phyloP scores from a whole-genome alignment of 2,888 invertebrate genomes.

The Lymantria monacha region DNA sequence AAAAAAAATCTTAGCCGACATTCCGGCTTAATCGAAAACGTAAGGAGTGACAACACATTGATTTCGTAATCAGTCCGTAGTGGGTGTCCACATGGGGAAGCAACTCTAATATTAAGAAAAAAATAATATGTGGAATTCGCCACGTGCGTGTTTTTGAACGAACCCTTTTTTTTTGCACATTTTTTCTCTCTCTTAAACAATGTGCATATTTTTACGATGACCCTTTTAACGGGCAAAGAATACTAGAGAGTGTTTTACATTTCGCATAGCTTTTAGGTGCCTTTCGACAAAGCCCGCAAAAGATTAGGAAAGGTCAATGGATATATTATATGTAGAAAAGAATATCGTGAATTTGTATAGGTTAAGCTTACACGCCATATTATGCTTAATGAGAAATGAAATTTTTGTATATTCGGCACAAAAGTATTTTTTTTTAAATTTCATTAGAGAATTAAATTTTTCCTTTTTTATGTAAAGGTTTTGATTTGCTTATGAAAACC shows the following conservation, averaged over 20 bases:
- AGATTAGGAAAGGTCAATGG: conserved; percentile 11
- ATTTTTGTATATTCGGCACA: too few species aligned
- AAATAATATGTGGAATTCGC: too few species aligned
- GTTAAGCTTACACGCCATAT: too few species aligned
- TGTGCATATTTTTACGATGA: conserved; percentile 54
- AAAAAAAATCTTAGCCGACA: too few species aligned
- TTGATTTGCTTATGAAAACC: too few species aligned
- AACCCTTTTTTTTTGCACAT: conserved; percentile 16
- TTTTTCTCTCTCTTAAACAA: conserved; percentile 41
- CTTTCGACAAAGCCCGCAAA: conserved; percentile 17
- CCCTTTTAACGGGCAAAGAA: conserved; percentile 50
- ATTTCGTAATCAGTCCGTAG: too few species aligned
- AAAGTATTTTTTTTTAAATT: conserved; percentile 5
- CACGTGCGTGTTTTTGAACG: background rate
- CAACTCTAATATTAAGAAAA: too few species aligned
- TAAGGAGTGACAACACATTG: too few species aligned
- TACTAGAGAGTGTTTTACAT: conserved; percentile 47
- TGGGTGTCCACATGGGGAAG: too few species aligned
- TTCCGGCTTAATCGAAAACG: too few species aligned
- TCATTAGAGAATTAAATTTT: conserved; percentile 6
- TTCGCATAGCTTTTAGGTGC: conserved; percentile 20
- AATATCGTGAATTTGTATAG: conserved; percentile 26
- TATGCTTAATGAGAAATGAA: too few species aligned
- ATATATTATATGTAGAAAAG: conserved; percentile 7
- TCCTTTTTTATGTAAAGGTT: too few species aligned